Base-by-base conservation (phyloP, 1,140 invertebrate genomes). In the silkworm (Bombyx mori) region DNA sequence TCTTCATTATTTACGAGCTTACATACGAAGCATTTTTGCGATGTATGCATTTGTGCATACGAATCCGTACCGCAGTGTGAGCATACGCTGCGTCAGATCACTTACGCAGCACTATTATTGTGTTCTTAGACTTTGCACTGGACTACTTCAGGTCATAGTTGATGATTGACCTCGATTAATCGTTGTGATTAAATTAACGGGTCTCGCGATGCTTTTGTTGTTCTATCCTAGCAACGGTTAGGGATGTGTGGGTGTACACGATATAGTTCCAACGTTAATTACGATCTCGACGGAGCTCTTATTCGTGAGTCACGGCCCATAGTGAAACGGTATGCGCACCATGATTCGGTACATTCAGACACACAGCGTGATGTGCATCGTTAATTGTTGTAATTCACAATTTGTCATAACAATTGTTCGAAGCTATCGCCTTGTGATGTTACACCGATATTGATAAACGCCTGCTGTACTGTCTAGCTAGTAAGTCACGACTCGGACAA, bases 261-360 rank as follows among this genome's bases (percentile, higher is more conserved):
- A 77, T 78, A 81, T 80, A 76, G 71, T 66, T 77, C 61, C 68
- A 62, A 60, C 73, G 75, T 35, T 85, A 82, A 80, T 85, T 82
- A 77, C 73, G 68, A 81, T 80, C 74, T 81, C 70, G 63, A 58
- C 65, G 59, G 55, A 83, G 80, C 63, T 82, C 75, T 83, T 81
- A 79, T 82, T 83, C 79, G 79, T 83, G 82, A 82, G 74, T 86
- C 82, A 86, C 82, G 80, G 73, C 68, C 66, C 65, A 18, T 18
- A 72, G 69, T 72, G 75, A 83, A 82, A 82, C 79, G 73, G 73
- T 69, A 73, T 71, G 74, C 61, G 54, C 72, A 57, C 69, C 77
- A 75, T 72, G 75, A 79, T 79, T 67, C 65, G 69, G 62, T 70
- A 70, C 73, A 75, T 80, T 78, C 75, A 80, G 78, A 79, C 77